phyloP scores from a whole-genome alignment of 92 coral and sea anemone genomes.

The Porites evermanni region DNA sequence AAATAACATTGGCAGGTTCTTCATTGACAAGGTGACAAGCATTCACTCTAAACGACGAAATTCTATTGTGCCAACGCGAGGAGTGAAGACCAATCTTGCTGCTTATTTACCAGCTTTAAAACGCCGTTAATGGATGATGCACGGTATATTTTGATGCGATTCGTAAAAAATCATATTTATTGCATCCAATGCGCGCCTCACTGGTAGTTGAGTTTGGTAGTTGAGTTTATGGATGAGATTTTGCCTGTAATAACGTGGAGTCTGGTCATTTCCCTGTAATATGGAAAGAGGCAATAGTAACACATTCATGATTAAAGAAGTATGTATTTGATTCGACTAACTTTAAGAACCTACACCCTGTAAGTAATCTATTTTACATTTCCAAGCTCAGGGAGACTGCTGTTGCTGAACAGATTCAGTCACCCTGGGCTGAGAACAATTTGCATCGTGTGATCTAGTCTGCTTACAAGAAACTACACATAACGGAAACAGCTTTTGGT shows the following conservation, averaged over 20 bases:
- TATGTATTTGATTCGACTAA: background rate
- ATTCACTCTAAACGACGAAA: no score
- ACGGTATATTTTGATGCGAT: constrained; percentile 12
- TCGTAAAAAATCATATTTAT: background rate
- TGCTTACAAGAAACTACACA: constrained; percentile 16
- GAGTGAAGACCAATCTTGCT: background rate
- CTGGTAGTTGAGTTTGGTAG: background rate
- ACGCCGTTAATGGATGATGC: constrained; percentile 12
- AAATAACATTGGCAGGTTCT: no score
- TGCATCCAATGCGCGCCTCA: background rate
- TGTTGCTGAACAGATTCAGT: background rate
- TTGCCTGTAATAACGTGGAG: background rate
- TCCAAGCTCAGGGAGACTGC: constrained; percentile 31
- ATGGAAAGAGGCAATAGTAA: constrained; percentile 19
- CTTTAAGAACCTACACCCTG: background rate
- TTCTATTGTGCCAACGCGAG: no score
- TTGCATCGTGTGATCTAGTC: background rate
- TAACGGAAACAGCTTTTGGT: constrained; percentile 32
- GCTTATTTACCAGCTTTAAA: constrained; percentile 16
- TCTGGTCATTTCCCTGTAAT: constrained; percentile 8
- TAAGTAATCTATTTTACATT: constrained; percentile 22
- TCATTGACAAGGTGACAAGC: no score
- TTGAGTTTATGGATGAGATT: background rate
- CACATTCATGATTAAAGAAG: background rate
- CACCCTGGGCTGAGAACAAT: background rate